A percentile compares a stretch with the other conserved stretches of the same genome.
Conservation (phyloP, 2,888 invertebrate species). For the Oscheius sp. region DNA sequence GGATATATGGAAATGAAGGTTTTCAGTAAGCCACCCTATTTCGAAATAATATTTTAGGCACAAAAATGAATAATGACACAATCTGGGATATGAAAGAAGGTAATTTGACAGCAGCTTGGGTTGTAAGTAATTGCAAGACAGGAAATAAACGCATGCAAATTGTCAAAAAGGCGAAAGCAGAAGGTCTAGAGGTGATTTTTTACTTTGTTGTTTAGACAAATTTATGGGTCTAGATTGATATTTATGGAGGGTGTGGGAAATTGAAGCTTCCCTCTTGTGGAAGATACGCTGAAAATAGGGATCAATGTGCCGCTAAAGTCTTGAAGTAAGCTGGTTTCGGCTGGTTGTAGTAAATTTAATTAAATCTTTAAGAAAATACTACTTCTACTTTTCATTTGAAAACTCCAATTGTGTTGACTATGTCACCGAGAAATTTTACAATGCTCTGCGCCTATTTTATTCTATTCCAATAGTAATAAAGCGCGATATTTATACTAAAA, state of each 20-base stretch:
- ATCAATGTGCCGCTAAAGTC: constrained; percentile 27
- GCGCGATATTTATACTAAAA: constrained; percentile 39
- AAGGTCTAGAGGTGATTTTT: constrained; percentile 2
- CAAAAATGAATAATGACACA: constrained; percentile 4
- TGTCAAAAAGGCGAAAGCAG: constrained; percentile 21
- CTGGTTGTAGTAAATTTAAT: neutral
- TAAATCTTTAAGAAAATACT: constrained; percentile 1
- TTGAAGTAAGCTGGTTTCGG: constrained; percentile 17
- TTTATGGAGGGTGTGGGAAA: constrained; percentile 32
- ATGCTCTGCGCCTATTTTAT: constrained; percentile 38
- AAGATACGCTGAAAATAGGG: constrained; percentile 21
- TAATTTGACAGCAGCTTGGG: constrained; percentile 36
- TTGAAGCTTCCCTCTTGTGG: constrained; percentile 32
- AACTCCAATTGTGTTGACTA: constrained; percentile 26
- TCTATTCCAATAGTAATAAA: constrained; percentile 43
- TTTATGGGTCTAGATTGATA: constrained; percentile 20
- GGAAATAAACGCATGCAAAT: constrained; percentile 33
- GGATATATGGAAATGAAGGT: constrained; percentile 27
- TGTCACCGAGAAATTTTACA: constrained; percentile 30
- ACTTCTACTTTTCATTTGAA: constrained; percentile 22
- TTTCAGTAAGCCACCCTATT: neutral
- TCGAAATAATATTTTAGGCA: neutral
- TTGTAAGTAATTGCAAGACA: constrained; percentile 42
- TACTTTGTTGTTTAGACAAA: neutral
- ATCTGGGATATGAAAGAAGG: constrained; percentile 26